Base-by-base conservation (phyloP, 2,888 invertebrate species). In the Drosophila emarginata region DNA sequence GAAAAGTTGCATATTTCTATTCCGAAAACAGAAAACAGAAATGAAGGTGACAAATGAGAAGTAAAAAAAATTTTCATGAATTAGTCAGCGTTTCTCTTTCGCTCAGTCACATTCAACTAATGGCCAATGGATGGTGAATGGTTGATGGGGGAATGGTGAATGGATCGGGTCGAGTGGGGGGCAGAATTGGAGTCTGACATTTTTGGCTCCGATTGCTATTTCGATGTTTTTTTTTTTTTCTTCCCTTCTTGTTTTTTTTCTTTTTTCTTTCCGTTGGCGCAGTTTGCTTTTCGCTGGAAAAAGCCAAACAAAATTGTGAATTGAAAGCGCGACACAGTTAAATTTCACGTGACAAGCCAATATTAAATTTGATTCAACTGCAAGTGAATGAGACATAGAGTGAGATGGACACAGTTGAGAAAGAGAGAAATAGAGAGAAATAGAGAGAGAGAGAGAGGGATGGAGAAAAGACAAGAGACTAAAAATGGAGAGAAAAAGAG, bases 341-440 rank as follows among this genome's bases (percentile, higher is more conserved):
- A 86, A 83, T 80, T 45, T 86, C 86, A 82, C 84, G 83, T 86
- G 87, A 83, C 83, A 86, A 80, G 87, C 80, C 76, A 86, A 86
- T 86, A 83, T 81, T 83, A 86, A 81, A 81, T 76, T 80, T 80
- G 87, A 81, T 83, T 86, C 78, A 80, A 64, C 70, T 67, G 83
- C 67, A 72, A 63, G 14, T 21, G 45, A 7, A 45, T 45, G 45
- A 45, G 45, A 11, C 45, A 45, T 45, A 11, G 12, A 45, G 21
- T 40, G 21, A 18, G 3, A 28, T n/a, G 45, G 40, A 37, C n/a
- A 51, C 54, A 15, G 18, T 6, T 39, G 45, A 52, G 36, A 14
- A 32, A n/a, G 21, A 58, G 21, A 36, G 37, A 40, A 21, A 52
- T 50, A 58, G 21, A 36, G 32, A 40, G 37, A 45, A 11, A 32